Conservation (phyloP, 2,888 invertebrate genomes). For the Hirtodrosophila duncani region DNA sequence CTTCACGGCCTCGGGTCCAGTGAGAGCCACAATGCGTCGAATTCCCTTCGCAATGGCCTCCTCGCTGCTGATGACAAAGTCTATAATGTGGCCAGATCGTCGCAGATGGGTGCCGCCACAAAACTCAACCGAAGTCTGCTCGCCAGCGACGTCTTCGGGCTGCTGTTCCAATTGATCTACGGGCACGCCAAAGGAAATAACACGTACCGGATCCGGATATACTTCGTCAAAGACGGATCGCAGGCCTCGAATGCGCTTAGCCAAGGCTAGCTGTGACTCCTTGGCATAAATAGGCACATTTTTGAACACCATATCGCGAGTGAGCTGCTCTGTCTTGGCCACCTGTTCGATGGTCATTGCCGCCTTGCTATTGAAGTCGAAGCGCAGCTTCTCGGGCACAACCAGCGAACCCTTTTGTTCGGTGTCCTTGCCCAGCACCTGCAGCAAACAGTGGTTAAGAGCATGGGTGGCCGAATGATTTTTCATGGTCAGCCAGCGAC, state of each 20-base stretch:
- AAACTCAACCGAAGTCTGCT: slow-evolving; percentile 96
- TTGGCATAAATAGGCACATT: slow-evolving; percentile 92
- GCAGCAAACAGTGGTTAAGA: slow-evolving; percentile 94
- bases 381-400: slow-evolving; percentile 96
- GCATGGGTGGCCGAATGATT: slow-evolving; percentile 99
- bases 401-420: slow-evolving; percentile 98
- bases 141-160: slow-evolving; percentile 88
- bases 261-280: slow-evolving; percentile 88
- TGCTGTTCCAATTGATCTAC: slow-evolving; percentile 92
- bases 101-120: slow-evolving; percentile 98
- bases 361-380: slow-evolving; percentile 97
- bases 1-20: slow-evolving; percentile 95
- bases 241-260: slow-evolving; percentile 94
- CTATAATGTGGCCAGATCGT: slow-evolving; percentile 94
- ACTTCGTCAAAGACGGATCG: slow-evolving; percentile 99
- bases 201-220: slow-evolving; percentile 96
- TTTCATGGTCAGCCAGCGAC: slow-evolving; percentile 96
- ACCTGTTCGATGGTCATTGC: slow-evolving; percentile 94
- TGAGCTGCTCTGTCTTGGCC: slow-evolving; percentile 89
- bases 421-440: slow-evolving; percentile 92
- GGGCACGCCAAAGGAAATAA: slow-evolving; percentile 95
- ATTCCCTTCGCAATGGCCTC: slow-evolving; percentile 99
- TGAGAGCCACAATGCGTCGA: slow-evolving; percentile 96
- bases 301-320: slow-evolving; percentile 86
- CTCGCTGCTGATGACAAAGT: slow-evolving; percentile 97